Evolutionary conservation across 1,140 invertebrate genomes (phyloP).

Genomic region (Danaus plexippus): DNA sequence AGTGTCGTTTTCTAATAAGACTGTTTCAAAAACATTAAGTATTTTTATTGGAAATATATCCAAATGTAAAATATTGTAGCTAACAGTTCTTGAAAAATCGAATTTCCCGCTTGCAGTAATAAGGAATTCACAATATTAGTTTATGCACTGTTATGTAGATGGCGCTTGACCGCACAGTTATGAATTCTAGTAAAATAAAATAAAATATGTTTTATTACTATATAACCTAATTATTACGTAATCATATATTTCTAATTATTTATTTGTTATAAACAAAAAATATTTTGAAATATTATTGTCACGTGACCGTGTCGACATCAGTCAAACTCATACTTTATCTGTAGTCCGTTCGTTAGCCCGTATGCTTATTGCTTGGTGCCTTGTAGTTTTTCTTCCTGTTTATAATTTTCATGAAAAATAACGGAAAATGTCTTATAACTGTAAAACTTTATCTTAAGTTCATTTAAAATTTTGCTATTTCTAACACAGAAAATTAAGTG

Average conservation of each 20-base stretch:
- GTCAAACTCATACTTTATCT: constrained; percentile 18
- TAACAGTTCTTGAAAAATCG: no score
- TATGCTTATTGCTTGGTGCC: constrained; percentile 40
- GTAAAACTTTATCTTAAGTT: constrained; percentile 39
- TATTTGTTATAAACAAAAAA: constrained; percentile 1
- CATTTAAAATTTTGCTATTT: constrained; percentile 25
- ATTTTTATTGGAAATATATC: no score
- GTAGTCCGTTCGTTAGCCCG: constrained; percentile 36
- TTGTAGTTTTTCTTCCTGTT: constrained; percentile 54
- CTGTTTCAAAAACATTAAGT: no score
- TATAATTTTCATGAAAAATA: constrained; percentile 64
- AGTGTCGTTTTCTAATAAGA: no score
- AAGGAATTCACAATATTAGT: no score
- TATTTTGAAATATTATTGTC: constrained; percentile 9
- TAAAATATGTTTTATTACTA: no score
- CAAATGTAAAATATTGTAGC: no score
- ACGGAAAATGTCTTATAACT: constrained; percentile 61
- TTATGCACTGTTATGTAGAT: background rate
- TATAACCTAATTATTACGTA: no score
- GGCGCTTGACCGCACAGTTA: background rate
- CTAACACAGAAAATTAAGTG: constrained; percentile 25
- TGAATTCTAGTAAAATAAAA: background rate
- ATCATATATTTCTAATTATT: background rate
- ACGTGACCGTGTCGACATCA: constrained; percentile 14
- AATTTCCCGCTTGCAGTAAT: no score